phyloP scores from a whole-genome alignment of 2,113 vertebrate species.

The sheep (Ovis aries) region ARS-UI_Ramb_v3.0 NC_056054.1:10064001-10064500 shows the following conservation, averaged over 20 bases:
- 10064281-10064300: conserved; percentile 31
- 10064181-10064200: conserved; percentile 86
- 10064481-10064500: not conserved
- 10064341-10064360: not conserved
- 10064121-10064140: conserved; percentile 86
- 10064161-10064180: conserved; percentile 93
- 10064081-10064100: conserved; percentile 87
- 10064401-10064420: conserved; percentile 36
- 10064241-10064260: conserved; percentile 60
- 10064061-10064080: conserved; percentile 90
- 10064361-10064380: not conserved
- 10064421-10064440: not conserved
- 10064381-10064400: conserved; percentile 15
- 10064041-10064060: conserved; percentile 80
- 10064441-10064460: conserved; percentile 41
- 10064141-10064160: conserved; percentile 88
- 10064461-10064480: conserved; percentile 9
- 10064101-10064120: conserved; percentile 79
- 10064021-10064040: conserved; percentile 21
- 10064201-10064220: conserved; percentile 89
- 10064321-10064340: not conserved
- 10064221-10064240: conserved; percentile 87
- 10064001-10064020: not conserved
- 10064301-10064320: conserved; percentile 40
- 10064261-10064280: conserved; percentile 37